Evolutionary conservation across 1,140 invertebrate species (phyloP).

Genomic region (Zaprionus gabonicus): DNA sequence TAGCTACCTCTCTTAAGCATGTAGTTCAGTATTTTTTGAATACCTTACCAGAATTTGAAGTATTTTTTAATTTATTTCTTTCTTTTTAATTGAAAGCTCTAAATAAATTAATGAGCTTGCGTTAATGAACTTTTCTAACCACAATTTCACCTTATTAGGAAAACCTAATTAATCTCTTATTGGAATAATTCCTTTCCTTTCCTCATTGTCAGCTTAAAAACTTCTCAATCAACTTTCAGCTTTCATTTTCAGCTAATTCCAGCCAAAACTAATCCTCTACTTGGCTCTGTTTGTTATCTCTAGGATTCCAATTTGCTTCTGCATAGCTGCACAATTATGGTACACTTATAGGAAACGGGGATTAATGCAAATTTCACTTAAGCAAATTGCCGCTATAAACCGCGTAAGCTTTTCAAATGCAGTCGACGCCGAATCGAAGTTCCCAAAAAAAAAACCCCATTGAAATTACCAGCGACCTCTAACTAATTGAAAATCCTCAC

Average conservation of each 20-base stretch:
- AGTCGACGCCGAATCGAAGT: constrained; percentile 4
- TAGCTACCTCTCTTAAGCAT: too few species aligned
- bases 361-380: constrained; percentile 80
- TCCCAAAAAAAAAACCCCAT: neutral
- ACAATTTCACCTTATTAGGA: neutral
- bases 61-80: too few species aligned
- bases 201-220: neutral
- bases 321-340: constrained; percentile 55
- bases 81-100: too few species aligned
- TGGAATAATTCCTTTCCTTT: too few species aligned
- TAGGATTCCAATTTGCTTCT: constrained; percentile 51
- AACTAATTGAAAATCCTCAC: constrained; percentile 79
- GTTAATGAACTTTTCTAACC: too few species aligned
- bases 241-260: constrained; percentile 13
- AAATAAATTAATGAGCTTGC: too few species aligned
- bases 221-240: neutral
- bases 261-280: constrained; percentile 21
- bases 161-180: neutral
- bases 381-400: constrained; percentile 74
- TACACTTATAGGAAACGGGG: constrained; percentile 25
- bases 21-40: too few species aligned
- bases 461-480: constrained; percentile 60
- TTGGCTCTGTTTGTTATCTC: constrained; percentile 59
- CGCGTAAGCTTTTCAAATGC: constrained; percentile 54
- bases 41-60: too few species aligned